Evolutionary conservation across 2,113 vertebrate genomes (phyloP), one percentile per base, ranked within the genome.

Genomic region (Verasper variegatus): DNA sequence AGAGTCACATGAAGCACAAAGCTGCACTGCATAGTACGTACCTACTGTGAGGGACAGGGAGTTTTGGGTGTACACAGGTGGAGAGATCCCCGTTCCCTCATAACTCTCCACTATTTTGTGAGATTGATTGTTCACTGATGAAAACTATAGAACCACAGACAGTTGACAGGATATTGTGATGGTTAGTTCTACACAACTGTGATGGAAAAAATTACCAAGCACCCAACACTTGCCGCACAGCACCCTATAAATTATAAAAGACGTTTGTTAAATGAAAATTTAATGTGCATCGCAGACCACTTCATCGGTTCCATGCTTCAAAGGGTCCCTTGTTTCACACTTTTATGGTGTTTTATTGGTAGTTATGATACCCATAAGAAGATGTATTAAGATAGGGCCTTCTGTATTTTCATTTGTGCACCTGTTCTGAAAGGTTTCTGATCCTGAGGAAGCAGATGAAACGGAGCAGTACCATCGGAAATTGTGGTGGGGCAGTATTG

Each of bases 51-150:
- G 90, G 0, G 88, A 91, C 0, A 95, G 3, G 1, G 78, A 87
- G 74, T 95, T 95, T 37, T 94, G 92, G 3, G 86, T 90, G 80
- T 72, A 62, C 47, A 31, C 18, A 9, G 89, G 71, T 0, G 94
- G 94, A 62, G 94, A 88, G 54, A 94, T 93, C 27, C 93, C 94
- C 0, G 4, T 77, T 14, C 88, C 93, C 1, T 93, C 87, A 3
- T 54, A 74, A n/a, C 60, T 85, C 24, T 78, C 54, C 15, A 67
- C 51, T 35, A 80, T 63, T 37, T 81, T 23, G n/a, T 20, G 14
- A 11, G 87, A 74, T 35, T 62, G 74, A 71, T 92, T 92, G 42
- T 71, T 76, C 9, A 55, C 52, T 35, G 80, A 76, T 18, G 79
- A 54, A 68, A 79, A 70, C 91, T 94, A 42, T 23, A 40, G 23